These are phyloP conservation scores for Timema cristinae DNA, from an alignment of 2,888 invertebrate genomes.

Conservation along the genomic window DNA sequence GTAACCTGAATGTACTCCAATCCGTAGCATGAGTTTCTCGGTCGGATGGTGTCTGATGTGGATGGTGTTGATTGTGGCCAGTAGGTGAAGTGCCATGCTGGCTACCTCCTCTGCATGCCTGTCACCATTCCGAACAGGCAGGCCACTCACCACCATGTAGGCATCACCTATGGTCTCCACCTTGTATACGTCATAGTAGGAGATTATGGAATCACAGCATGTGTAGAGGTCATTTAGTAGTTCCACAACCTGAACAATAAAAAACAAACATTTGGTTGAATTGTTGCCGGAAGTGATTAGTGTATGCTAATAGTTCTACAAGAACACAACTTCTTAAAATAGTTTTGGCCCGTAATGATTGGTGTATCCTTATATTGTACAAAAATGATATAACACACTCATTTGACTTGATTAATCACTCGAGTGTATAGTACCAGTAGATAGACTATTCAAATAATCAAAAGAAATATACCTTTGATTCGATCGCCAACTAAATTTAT, in stretches of 20 bases:
- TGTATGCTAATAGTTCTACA: too few species aligned
- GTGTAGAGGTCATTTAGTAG: slow-evolving; percentile 85
- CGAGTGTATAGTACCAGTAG: too few species aligned
- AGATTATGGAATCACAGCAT: slow-evolving; percentile 82
- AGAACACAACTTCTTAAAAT: too few species aligned
- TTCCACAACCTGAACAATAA: slow-evolving; percentile 65
- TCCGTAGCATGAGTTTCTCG: slow-evolving; percentile 64
- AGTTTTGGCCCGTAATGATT: too few species aligned
- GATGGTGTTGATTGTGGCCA: slow-evolving; percentile 66
- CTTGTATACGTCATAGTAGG: slow-evolving; percentile 83
- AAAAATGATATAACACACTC: too few species aligned
- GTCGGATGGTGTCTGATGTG: slow-evolving; percentile 64
- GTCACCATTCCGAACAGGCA: slow-evolving; percentile 68
- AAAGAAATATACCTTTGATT: too few species aligned
- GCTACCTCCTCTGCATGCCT: slow-evolving; percentile 76
- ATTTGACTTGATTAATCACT: too few species aligned
- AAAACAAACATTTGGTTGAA: too few species aligned
- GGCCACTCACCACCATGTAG: slow-evolving; percentile 73
- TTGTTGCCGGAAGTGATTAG: too few species aligned
- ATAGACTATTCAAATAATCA: too few species aligned
- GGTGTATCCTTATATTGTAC: too few species aligned
- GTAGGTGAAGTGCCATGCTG: slow-evolving; percentile 68
- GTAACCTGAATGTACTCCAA: slow-evolving; percentile 65
- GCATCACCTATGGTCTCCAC: slow-evolving; percentile 82
- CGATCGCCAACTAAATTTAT: too few species aligned